phyloP scores from a whole-genome alignment of 2,113 vertebrate species.

The Atlantisia rogersi region DNA sequence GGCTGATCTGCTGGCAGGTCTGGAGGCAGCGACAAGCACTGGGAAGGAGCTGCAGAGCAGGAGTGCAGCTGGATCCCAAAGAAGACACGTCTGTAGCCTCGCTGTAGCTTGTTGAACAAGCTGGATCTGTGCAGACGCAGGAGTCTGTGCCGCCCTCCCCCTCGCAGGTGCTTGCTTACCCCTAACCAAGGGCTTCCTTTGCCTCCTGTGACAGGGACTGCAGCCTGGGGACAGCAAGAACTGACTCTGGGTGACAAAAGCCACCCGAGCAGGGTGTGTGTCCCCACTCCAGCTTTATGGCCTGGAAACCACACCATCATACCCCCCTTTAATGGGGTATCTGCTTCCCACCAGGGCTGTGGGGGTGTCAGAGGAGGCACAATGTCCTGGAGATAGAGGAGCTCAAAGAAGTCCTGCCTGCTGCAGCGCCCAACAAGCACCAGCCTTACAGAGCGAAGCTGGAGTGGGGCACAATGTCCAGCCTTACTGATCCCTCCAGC shows the following conservation, averaged over 20 bases:
- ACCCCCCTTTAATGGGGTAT: rapidly evolving
- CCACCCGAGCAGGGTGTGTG: rapidly evolving
- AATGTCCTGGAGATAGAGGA: background rate
- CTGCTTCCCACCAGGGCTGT: background rate
- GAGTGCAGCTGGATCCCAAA: background rate
- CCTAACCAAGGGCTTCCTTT: background rate
- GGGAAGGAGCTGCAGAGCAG: background rate
- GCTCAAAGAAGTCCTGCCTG: background rate
- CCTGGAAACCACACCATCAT: background rate
- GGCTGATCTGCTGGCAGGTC: background rate
- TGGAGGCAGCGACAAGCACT: background rate
- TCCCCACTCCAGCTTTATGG: background rate
- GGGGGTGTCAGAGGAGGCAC: background rate
- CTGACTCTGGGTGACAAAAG: background rate
- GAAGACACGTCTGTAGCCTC: background rate
- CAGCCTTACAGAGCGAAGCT: background rate
- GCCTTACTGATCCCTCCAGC: background rate
- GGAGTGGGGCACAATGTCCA: background rate
- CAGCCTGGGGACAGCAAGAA: background rate
- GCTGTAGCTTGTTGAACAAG: background rate
- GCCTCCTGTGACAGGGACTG: rapidly evolving
- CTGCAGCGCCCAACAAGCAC: background rate
- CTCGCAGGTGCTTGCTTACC: background rate
- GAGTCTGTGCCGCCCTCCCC: rapidly evolving
- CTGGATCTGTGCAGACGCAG: rapidly evolving